Conservation (phyloP, 2,888 invertebrate species). For the Dryobotodes eremita region DNA sequence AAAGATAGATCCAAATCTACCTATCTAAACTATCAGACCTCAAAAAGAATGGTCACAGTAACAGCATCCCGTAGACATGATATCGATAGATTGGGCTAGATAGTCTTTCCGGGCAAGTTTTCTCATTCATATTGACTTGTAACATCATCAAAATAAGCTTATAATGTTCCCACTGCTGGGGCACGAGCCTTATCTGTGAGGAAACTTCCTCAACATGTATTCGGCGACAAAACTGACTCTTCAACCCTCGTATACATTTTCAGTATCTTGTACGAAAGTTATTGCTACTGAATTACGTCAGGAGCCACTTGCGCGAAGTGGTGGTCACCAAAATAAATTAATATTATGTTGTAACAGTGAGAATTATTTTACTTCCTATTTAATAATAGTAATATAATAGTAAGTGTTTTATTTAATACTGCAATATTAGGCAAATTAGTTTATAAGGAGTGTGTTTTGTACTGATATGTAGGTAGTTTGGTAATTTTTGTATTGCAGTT, state of each 20-base stretch:
- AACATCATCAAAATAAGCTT: not conserved
- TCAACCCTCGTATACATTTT: not conserved
- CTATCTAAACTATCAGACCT: not conserved
- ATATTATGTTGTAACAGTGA: slow-evolving; percentile 23
- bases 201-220: not conserved
- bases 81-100: not conserved
- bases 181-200: not conserved
- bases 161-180: too few species aligned
- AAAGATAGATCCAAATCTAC: too few species aligned
- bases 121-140: not conserved
- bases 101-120: slow-evolving; percentile 2
- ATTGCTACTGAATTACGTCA: not conserved
- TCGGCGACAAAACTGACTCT: not conserved
- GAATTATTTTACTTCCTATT: slow-evolving; percentile 13
- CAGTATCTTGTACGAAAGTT: not conserved
- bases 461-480: slow-evolving; percentile 32
- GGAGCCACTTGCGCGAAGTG: not conserved
- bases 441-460: slow-evolving; percentile 49
- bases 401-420: slow-evolving; percentile 28
- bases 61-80: too few species aligned
- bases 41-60: not conserved
- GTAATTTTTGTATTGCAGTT: slow-evolving; percentile 37
- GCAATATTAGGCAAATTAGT: slow-evolving; percentile 44
- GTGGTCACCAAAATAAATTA: not conserved
- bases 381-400: slow-evolving; percentile 5